Evolutionary conservation across 92 coral and sea anemone species (phyloP), one percentile per base, ranked within the genome.

Genomic region (Porites evermanni): DNA sequence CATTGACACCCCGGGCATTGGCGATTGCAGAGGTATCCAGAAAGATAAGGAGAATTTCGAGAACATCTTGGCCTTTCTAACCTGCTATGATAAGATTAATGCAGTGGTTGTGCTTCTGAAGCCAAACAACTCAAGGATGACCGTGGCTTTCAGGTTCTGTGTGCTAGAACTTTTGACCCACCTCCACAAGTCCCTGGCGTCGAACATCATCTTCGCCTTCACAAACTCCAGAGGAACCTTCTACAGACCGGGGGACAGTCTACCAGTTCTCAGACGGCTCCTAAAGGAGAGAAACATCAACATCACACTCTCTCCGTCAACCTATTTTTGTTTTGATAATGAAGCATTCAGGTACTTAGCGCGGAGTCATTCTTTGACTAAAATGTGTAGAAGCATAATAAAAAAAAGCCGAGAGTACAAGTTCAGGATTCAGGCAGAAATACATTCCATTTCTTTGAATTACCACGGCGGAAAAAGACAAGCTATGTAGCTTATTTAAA

Each of bases 221-320:
- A 80, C 85, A 1, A 80, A 80, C 54, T 80, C 85, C 85, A 70
- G 85, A 26, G 85, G 85, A 66, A 80, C 85, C 2, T 80, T 80
- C 63, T 80, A 80, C 69, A 80, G 85, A 20, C 85, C 85, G 51
- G 85, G 85, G 29, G 85, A 80, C 85, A 80, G 85, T 64, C 85
- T 80, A 63, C 85, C 85, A 18, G 85, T 80, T 51, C 85, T 80
- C 29, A 80, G 67, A 66, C 29, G 20, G 23, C 85, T 67, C 7
- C 85, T 80, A 1, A 63, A 67, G 50, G 8, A 38, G 71, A 53
- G 67, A 19, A 51, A 64, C 20, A 47, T 80, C 51, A 50, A 18
- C 8, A 80, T 80, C 64, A 64, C 67, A 10, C 63, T 80, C 16
- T 80, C 85, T 20, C 85, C 85, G 29, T 64, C 26, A 67, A 81